These are phyloP conservation scores for Andrena cerasifolii DNA, from an alignment of 1,140 invertebrate genomes.

Conservation along the genomic window DNA sequence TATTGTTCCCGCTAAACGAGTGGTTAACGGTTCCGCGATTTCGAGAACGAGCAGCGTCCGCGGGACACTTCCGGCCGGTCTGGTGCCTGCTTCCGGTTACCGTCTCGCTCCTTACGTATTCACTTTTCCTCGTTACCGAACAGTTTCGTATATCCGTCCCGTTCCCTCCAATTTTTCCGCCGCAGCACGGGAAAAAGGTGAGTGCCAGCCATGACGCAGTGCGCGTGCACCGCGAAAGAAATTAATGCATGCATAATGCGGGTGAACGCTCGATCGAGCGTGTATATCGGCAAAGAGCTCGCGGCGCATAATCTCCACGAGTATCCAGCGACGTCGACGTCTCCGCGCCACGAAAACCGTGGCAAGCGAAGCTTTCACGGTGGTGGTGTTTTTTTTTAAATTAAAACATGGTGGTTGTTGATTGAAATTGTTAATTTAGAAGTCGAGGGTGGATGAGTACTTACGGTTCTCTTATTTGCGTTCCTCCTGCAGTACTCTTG, in stretches of 20 bases:
- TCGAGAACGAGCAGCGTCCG: conserved; percentile 21
- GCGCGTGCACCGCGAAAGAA: not conserved
- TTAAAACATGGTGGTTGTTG: too few species aligned
- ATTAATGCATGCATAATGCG: not conserved
- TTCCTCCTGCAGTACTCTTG: too few species aligned
- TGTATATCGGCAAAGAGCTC: not conserved
- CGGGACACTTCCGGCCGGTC: conserved; percentile 7
- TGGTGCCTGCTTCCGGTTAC: conserved; percentile 6
- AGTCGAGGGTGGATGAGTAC: too few species aligned
- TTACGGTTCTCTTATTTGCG: too few species aligned
- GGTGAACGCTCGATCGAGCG: not conserved
- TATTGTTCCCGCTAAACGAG: not conserved
- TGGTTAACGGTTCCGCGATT: conserved; percentile 36
- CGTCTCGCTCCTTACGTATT: not conserved
- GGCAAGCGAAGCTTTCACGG: not conserved
- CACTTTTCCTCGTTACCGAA: not conserved
- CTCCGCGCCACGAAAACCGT: not conserved
- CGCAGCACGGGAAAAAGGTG: too few species aligned
- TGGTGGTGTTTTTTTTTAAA: not conserved
- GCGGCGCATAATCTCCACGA: not conserved
- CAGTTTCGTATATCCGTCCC: not conserved
- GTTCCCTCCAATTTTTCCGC: too few species aligned
- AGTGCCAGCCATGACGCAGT: not conserved
- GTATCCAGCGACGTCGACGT: not conserved
- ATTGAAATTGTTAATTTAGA: too few species aligned